Evolutionary conservation across 1,140 invertebrate genomes (phyloP).

Genomic region (Euglossa dilemma): DNA sequence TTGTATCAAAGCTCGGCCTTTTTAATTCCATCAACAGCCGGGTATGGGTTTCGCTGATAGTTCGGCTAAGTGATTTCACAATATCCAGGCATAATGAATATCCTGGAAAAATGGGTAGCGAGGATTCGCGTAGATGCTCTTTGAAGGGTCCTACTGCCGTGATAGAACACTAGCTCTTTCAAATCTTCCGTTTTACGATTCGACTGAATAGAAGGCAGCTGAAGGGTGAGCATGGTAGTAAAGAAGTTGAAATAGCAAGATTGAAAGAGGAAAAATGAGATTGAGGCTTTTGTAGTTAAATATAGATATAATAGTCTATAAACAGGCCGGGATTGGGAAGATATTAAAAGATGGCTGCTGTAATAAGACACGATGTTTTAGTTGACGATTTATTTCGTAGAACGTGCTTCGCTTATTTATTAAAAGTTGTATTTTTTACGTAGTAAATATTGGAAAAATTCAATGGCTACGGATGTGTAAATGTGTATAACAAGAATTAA

Average conservation of each 20-base stretch:
- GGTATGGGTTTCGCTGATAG: not conserved
- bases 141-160: not conserved
- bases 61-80: not conserved
- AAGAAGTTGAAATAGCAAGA: not conserved
- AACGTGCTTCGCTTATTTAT: too few relatives aligned
- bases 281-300: not conserved
- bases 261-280: not conserved
- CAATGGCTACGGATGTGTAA: too few relatives aligned
- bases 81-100: not conserved
- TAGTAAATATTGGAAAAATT: too few relatives aligned
- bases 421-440: too few relatives aligned
- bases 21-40: constrained; percentile 11
- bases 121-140: not conserved
- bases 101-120: not conserved
- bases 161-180: not conserved
- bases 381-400: too few relatives aligned
- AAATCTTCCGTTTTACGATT: not conserved
- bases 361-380: too few relatives aligned
- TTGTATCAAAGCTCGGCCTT: not conserved
- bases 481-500: too few relatives aligned
- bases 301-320: too few relatives aligned
- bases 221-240: not conserved
- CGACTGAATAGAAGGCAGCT: not conserved
- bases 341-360: too few relatives aligned
- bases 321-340: too few relatives aligned